Percentiles rank a stretch among this genome's conserved stretches.
These are phyloP conservation scores for Volucella inanis DNA, from an alignment of 2,888 invertebrate species.

Conservation along the genomic window DNA sequence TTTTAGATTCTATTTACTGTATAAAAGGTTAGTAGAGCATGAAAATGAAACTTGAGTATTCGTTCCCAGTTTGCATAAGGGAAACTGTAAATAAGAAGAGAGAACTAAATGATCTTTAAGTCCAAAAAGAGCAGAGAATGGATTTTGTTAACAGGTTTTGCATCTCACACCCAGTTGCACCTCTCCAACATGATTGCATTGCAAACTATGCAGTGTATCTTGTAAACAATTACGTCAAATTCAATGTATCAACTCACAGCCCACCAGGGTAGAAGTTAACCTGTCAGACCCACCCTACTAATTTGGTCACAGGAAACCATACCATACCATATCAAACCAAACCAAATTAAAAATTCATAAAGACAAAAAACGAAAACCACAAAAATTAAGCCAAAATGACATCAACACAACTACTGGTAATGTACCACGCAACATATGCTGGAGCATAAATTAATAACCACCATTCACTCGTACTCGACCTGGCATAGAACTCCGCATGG, in stretches of 20 bases:
- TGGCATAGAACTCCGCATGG: slow-evolving; percentile 24
- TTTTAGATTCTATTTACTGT: slow-evolving; percentile 32
- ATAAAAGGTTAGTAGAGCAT: slow-evolving; percentile 50
- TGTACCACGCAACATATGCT: slow-evolving; percentile 62
- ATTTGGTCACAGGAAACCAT: slow-evolving; percentile 62
- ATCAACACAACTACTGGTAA: slow-evolving; percentile 62
- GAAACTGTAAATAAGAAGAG: slow-evolving; percentile 20
- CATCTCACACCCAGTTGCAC: slow-evolving; percentile 18
- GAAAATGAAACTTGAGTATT: slow-evolving; percentile 61
- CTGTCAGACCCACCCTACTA: slow-evolving; percentile 51
- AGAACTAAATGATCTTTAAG: slow-evolving; percentile 3
- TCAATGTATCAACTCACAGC: slow-evolving; percentile 13
- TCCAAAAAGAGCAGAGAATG: not conserved
- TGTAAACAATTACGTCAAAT: slow-evolving; percentile 40
- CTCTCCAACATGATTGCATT: slow-evolving; percentile 21
- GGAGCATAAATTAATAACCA: slow-evolving; percentile 62
- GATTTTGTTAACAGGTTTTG: not conserved
- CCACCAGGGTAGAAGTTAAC: slow-evolving; percentile 7
- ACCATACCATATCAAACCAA: no score
- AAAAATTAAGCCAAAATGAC: slow-evolving; percentile 50
- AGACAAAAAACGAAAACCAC: not conserved
- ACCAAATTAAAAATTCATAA: slow-evolving; percentile 19
- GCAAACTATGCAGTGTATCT: not conserved
- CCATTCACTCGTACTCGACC: slow-evolving; percentile 41
- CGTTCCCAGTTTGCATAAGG: slow-evolving; percentile 37